These are phyloP conservation scores for Gallirallus australis DNA, from an alignment of 2,797 vertebrate genomes.

Conservation along the genomic window DNA sequence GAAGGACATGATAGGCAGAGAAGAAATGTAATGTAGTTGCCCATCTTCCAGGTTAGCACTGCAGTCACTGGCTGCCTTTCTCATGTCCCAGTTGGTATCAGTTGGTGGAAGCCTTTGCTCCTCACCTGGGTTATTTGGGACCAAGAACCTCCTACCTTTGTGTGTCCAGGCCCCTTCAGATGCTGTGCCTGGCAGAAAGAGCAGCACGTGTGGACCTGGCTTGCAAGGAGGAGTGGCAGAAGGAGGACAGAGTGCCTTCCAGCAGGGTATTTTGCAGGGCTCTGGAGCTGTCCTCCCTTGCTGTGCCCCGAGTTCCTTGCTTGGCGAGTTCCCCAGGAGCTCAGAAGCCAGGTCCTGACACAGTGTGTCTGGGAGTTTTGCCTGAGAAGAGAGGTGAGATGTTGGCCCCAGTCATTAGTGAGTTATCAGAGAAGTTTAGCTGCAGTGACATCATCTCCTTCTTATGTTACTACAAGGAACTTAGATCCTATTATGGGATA, in stretches of 20 bases:
- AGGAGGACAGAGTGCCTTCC: rapidly evolving
- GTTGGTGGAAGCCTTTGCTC: not conserved
- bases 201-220: not conserved
- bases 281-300: rapidly evolving
- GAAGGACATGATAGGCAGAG: not conserved
- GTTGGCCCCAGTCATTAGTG: conserved; percentile 31
- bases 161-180: rapidly evolving
- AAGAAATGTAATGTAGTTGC: not conserved
- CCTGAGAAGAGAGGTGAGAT: conserved; percentile 45
- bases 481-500: conserved; percentile 50
- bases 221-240: not conserved
- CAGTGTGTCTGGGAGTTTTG: not conserved
- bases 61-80: not conserved
- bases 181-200: not conserved
- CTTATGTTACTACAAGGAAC: conserved; percentile 68
- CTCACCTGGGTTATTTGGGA: not conserved
- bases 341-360: conserved; percentile 11
- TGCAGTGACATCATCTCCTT: conserved; percentile 68
- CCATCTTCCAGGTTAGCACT: not conserved
- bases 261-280: not conserved
- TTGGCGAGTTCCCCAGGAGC: rapidly evolving
- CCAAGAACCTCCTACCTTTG: not conserved
- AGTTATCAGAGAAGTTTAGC: conserved; percentile 33
- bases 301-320: not conserved
- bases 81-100: not conserved